Evolutionary conservation across 2,797 vertebrate genomes (phyloP), one percentile per base, ranked within the genome.

Genomic region (Hydrolagus colliei): DNA sequence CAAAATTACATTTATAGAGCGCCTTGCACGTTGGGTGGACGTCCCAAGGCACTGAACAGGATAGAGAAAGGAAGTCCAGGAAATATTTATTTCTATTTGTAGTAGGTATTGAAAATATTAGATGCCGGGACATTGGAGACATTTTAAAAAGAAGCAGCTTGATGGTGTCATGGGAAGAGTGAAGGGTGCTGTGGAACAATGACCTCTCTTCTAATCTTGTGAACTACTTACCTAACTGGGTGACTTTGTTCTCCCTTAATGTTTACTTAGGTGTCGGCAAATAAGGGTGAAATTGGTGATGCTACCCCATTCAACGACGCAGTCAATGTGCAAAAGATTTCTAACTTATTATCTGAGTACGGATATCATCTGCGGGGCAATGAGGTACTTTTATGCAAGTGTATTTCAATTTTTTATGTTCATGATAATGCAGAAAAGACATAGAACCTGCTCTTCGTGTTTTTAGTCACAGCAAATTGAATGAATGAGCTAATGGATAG

Each of bases 231-330:
- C 86, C 62, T 87, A 59, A 22, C 13, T 41, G 27, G 71, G 13
- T 87, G 0, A 86, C 63, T 52, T 13, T 41, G 41, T 73, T 61
- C 87, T 76, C 75, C 72, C 75, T 27, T 52, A 75, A 74, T 73
- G 59, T 77, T 0, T 86, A 20, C 59, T 8, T 88, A 99, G 97
- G 98, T 99, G 20, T 99, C 98, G 0, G 98, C 97, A 4, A 99
- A 99, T 91, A 99, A 99, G 90, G 98, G 98, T 41, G 98, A 99
- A 93, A 99, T 99, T 8, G 98, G 98, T 6, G 98, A 99, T 14
- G 98, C 97, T 32, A 99, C 97, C 0, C 98, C 98, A 0, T 99
- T 99, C 85, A 99, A 99, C 2, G 98, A 99, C 14, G 97, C 98
- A 0, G 98, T 99, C 87, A 99, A 99, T 0, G 98, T 99, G 88